Conservation (phyloP, 2,797 vertebrate genomes). For the Falco cherrug region DNA sequence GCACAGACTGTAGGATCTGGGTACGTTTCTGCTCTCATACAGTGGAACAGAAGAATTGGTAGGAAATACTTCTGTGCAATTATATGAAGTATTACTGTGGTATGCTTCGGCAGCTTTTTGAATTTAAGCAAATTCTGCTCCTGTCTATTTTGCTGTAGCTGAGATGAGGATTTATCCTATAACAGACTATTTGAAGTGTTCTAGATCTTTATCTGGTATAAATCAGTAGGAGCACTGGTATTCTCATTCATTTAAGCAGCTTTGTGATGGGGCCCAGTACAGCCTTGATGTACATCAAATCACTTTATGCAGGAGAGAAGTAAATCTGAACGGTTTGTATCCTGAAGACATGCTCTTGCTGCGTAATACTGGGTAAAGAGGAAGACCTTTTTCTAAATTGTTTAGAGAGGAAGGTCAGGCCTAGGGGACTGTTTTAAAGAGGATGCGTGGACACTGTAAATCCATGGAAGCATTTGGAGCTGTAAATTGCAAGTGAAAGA, state of each 20-base stretch:
- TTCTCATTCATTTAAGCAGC: background rate
- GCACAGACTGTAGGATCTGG: background rate
- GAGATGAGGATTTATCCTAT: background rate
- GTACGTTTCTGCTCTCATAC: background rate
- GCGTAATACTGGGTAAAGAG: background rate
- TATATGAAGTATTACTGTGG: background rate
- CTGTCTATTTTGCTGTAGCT: background rate
- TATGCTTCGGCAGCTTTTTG: background rate
- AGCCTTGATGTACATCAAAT: background rate
- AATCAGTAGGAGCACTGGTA: background rate
- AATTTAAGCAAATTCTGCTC: background rate
- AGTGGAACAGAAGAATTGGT: background rate
- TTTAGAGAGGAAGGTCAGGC: background rate
- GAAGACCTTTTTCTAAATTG: background rate
- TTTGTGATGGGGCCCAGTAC: background rate
- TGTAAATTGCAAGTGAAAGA: background rate
- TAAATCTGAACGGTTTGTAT: background rate
- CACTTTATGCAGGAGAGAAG: background rate
- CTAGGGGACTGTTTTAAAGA: background rate
- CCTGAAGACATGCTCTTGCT: background rate
- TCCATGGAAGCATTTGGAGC: background rate
- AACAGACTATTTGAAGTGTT: background rate
- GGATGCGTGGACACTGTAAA: fast-evolving
- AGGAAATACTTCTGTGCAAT: background rate
- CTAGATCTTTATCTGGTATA: background rate